phyloP scores from a whole-genome alignment of 2,888 invertebrate species.

The Hyalella azteca region DNA sequence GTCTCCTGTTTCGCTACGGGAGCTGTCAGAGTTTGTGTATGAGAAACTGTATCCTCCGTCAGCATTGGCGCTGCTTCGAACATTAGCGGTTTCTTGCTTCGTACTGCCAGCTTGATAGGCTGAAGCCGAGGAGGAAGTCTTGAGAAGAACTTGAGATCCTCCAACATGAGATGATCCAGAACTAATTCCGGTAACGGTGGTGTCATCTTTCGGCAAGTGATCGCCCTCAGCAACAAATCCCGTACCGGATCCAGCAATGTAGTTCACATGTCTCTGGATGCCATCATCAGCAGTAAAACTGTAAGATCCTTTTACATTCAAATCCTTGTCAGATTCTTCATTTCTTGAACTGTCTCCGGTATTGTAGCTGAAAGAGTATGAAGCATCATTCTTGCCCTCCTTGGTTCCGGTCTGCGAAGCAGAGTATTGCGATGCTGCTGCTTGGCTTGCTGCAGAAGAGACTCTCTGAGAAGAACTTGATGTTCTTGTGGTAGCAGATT shows the following conservation, averaged over 20 bases:
- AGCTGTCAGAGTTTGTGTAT: conserved; percentile 57
- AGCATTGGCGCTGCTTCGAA: conserved; percentile 31
- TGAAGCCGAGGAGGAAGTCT: neutral
- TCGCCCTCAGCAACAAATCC: conserved; percentile 58
- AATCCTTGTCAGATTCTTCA: conserved; percentile 56
- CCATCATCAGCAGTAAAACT: conserved; percentile 60
- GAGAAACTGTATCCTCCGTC: conserved; percentile 54
- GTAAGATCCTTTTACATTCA: conserved; percentile 56
- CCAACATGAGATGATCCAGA: conserved; percentile 45
- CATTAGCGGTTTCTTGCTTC: conserved; percentile 38
- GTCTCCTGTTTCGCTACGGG: conserved; percentile 55
- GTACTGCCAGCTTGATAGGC: neutral
- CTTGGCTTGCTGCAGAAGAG: neutral
- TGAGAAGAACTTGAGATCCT: conserved; percentile 38
- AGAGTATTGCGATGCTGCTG: neutral
- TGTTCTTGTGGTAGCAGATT: too few relatives aligned
- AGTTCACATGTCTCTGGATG: conserved; percentile 52
- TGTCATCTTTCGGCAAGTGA: conserved; percentile 57
- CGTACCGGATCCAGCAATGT: conserved; percentile 56
- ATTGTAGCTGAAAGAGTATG: conserved; percentile 61
- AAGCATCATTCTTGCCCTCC: conserved; percentile 59
- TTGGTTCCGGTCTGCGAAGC: neutral
- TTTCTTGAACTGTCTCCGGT: conserved; percentile 58
- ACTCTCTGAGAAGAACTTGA: too few relatives aligned
- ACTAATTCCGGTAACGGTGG: conserved; percentile 49